Evolutionary conservation across 1,140 invertebrate genomes (phyloP).

Genomic region (Zaprionus ornatus): DNA sequence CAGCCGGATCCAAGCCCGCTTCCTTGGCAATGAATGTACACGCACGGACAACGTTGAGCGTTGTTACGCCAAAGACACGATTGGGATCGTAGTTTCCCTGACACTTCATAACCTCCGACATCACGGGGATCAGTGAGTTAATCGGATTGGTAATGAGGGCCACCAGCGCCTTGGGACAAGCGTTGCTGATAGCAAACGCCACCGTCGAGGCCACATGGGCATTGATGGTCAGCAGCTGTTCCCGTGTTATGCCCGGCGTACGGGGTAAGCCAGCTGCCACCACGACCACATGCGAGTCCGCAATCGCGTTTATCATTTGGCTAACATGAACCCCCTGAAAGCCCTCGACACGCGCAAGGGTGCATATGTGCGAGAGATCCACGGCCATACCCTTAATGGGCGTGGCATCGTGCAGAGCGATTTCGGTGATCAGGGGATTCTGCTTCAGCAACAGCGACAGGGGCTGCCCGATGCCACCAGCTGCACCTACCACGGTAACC

Average conservation of each 20-base stretch:
- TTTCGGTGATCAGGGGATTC: constrained; percentile 87
- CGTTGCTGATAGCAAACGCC: constrained; percentile 89
- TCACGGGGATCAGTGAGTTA: constrained; percentile 98
- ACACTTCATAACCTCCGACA: constrained; percentile 96
- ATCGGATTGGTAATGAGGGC: constrained; percentile 99
- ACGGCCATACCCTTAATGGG: constrained; percentile 92
- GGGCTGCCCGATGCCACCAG: constrained; percentile 91
- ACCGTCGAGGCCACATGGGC: constrained; percentile 96
- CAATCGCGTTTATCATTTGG: constrained; percentile 8
- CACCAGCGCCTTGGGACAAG: constrained; percentile 94
- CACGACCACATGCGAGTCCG: constrained; percentile 91
- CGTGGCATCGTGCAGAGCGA: constrained; percentile 92
- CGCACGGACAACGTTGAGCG: constrained; percentile 96
- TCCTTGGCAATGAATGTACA: constrained; percentile 95
- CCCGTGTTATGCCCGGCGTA: constrained; percentile 96
- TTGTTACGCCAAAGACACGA: constrained; percentile 97
- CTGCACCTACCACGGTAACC: constrained; percentile 93
- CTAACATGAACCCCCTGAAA: constrained; percentile 85
- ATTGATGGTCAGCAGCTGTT: constrained; percentile 99
- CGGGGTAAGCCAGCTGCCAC: constrained; percentile 98
- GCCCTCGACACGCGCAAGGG: constrained; percentile 88
- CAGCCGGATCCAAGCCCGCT: constrained; percentile 90
- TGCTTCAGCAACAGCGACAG: constrained; percentile 91
- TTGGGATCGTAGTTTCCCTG: constrained; percentile 91
- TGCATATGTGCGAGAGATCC: constrained; percentile 94